Evolutionary conservation across 2,113 vertebrate species (phyloP).

Genomic region (Thamnophis sirtalis): DNA sequence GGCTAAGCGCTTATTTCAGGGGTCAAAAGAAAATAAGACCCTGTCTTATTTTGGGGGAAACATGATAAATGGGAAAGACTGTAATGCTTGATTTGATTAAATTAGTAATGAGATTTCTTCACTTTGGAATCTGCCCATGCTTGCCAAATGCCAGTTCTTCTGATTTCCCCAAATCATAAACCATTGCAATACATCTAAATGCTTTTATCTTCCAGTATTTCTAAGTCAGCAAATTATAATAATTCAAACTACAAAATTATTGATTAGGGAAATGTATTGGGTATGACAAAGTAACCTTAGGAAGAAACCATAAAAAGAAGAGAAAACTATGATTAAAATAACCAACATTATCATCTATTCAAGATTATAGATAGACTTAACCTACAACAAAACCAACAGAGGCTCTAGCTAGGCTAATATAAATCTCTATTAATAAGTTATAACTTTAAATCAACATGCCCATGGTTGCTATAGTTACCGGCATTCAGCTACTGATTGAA

Average conservation of each 20-base stretch:
- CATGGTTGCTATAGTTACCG: background rate
- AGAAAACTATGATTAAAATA: background rate
- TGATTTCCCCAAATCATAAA: background rate
- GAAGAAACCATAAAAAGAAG: background rate
- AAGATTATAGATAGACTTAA: slow-evolving; percentile 6
- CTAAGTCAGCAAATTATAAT: background rate
- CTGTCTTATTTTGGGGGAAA: too few relatives aligned
- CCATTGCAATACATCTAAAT: background rate
- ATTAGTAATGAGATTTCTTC: background rate
- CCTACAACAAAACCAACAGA: background rate
- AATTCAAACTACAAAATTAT: background rate
- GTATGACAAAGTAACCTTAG: background rate
- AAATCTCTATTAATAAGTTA: slow-evolving; percentile 19
- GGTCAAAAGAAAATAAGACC: too few relatives aligned
- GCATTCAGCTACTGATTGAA: background rate
- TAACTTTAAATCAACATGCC: slow-evolving; percentile 3
- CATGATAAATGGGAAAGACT: background rate
- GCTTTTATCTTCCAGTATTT: background rate
- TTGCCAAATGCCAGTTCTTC: background rate
- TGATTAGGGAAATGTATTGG: background rate
- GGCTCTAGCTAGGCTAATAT: background rate
- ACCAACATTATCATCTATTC: background rate
- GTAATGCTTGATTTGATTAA: background rate
- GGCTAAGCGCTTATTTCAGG: too few relatives aligned
- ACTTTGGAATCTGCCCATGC: background rate